A percentile compares a stretch with the other conserved stretches of the same genome.
Conservation (phyloP, 1,140 invertebrate genomes). For the Drosophila ambigua region DNA sequence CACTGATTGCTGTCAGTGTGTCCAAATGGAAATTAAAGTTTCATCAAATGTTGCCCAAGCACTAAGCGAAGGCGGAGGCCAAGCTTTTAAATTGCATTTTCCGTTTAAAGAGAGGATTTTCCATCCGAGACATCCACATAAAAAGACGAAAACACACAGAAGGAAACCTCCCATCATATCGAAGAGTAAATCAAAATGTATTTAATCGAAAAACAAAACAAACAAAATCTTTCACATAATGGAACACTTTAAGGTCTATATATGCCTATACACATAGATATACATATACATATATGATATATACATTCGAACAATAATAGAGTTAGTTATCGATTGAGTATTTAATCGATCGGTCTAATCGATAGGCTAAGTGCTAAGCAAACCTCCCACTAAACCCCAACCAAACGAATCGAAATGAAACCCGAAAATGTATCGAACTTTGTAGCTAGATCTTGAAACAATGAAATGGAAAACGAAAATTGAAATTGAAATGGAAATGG, state of each 20-base stretch:
- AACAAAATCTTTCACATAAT: constrained; percentile 28
- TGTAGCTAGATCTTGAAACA: constrained; percentile 60
- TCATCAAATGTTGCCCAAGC: constrained; percentile 46
- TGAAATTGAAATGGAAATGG: constrained; percentile 50
- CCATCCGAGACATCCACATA: neutral
- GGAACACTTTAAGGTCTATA: constrained; percentile 58
- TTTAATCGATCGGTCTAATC: neutral
- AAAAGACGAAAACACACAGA: neutral
- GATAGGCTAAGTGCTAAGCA: constrained; percentile 51
- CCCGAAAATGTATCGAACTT: constrained; percentile 51
- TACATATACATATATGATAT: constrained; percentile 51
- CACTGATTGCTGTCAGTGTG: constrained; percentile 55
- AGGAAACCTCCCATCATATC: constrained; percentile 15
- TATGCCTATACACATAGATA: constrained; percentile 35
- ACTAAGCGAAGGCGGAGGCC: constrained; percentile 43
- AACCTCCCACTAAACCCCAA: constrained; percentile 4
- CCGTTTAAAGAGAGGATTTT: constrained; percentile 7
- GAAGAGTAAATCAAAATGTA: constrained; percentile 53
- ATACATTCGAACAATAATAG: constrained; percentile 79
- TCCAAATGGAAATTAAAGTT: constrained; percentile 70
- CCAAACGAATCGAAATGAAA: neutral
- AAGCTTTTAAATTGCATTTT: constrained; percentile 36
- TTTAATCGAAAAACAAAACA: constrained; percentile 46
- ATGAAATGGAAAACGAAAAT: constrained; percentile 57
- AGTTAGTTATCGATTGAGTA: constrained; percentile 57